Percentiles rank a stretch among this genome's conserved stretches.
These are phyloP conservation scores for Adelphocoris suturalis DNA, from an alignment of 2,888 invertebrate genomes.

Conservation along the genomic window DNA sequence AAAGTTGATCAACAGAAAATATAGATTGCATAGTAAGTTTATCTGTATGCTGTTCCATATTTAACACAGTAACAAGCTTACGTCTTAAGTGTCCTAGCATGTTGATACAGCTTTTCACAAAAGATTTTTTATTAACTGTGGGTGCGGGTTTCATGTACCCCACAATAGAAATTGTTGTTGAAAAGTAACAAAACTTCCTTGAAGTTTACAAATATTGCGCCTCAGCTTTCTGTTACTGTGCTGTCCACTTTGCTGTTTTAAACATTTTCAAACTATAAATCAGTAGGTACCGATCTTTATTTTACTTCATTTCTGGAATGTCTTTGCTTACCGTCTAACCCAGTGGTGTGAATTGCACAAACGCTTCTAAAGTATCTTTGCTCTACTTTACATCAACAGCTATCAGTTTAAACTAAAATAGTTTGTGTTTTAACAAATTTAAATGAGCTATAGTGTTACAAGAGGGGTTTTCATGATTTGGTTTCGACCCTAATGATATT, in stretches of 20 bases:
- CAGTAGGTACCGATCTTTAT: background rate
- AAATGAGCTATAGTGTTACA: too few relatives aligned
- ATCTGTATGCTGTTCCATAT: too few relatives aligned
- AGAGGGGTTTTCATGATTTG: too few relatives aligned
- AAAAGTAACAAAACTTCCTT: constrained; percentile 7
- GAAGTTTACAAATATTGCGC: background rate
- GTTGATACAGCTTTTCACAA: background rate
- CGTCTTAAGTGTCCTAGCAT: background rate
- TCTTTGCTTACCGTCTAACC: background rate
- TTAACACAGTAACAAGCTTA: too few relatives aligned
- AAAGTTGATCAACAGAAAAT: too few relatives aligned
- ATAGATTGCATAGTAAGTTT: too few relatives aligned
- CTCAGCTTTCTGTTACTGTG: background rate
- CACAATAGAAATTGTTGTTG: background rate
- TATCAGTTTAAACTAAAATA: too few relatives aligned
- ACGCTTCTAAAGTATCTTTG: background rate
- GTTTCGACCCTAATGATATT: too few relatives aligned
- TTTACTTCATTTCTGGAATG: background rate
- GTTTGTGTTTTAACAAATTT: too few relatives aligned
- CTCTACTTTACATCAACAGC: too few relatives aligned
- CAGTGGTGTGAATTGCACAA: background rate
- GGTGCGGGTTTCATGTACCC: background rate
- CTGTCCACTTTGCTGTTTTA: background rate
- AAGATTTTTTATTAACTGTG: background rate
- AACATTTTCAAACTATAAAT: background rate